Percentiles rank a stretch among this genome's conserved stretches.
Evolutionary conservation across 1,140 invertebrate species (phyloP).

Genomic region (Cydia fagiglandana): DNA sequence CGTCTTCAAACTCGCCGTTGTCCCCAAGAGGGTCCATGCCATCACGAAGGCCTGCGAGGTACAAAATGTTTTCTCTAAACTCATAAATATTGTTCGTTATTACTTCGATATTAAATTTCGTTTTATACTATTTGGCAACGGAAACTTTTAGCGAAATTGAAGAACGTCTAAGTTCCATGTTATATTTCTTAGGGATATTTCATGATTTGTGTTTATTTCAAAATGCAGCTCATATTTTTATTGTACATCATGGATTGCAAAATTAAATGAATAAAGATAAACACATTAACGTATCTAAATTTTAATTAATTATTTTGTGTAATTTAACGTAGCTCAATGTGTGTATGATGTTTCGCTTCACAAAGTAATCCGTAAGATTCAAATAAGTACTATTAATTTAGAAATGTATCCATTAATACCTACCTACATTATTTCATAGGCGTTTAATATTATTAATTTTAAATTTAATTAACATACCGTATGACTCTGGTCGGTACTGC

Average conservation of each 20-base stretch:
- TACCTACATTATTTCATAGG: too few relatives aligned
- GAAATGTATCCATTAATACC: too few relatives aligned
- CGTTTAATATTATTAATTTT: too few relatives aligned
- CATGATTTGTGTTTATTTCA: background rate
- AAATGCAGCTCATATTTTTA: background rate
- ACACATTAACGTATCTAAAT: too few relatives aligned
- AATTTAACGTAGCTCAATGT: too few relatives aligned
- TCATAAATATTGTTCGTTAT: conserved; percentile 14
- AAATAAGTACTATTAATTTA: too few relatives aligned
- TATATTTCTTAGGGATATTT: background rate
- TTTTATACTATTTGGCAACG: background rate
- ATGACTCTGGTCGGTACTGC: conserved; percentile 63
- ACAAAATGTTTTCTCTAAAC: conserved; percentile 21
- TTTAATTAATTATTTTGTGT: too few relatives aligned
- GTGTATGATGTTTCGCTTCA: too few relatives aligned
- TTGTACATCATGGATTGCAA: background rate
- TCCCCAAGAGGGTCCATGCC: conserved; percentile 56
- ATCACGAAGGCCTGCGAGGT: conserved; percentile 52
- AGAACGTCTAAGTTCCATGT: background rate
- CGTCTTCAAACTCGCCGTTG: conserved; percentile 64
- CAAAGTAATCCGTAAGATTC: too few relatives aligned
- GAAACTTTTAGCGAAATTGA: conserved; percentile 12
- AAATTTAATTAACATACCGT: conserved; percentile 50
- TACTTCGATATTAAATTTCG: conserved; percentile 19
- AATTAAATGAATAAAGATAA: too few relatives aligned